Evolutionary conservation across 2,888 invertebrate genomes (phyloP), one percentile per base, ranked within the genome.

Genomic region (Hesperia comma): DNA sequence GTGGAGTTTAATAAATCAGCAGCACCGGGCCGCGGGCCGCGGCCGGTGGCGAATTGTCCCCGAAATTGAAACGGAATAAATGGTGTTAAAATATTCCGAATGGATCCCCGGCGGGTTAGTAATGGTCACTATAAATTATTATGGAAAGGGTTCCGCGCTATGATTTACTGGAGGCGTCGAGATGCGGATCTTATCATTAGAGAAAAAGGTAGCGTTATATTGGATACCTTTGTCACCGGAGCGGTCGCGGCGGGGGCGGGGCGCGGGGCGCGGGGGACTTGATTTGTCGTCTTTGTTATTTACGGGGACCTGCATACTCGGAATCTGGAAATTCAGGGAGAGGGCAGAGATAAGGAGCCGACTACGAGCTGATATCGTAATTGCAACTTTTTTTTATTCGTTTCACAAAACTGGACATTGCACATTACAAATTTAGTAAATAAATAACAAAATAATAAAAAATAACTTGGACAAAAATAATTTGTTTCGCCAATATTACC

Each of bases 281-380:
- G 64, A 64, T 64, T 64, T 64, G 64, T 51, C 51, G 64, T 8
- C 40, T 26, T 64, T 41, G 41, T 58, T 64, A 64, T 64, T 61
- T 21, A 21, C 21, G 21, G 12, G 21, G 5, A 21, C 21, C 51
- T 12, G 8, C 12, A 17, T 46, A 17, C 43, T 37, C 10, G 10
- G 8, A 8, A 37, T 37, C 37, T 10, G 37, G 37, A 37, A 12
- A 37, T 37, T 37, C 3, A 12, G 37, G 3, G 12, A 37, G 10
- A 37, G 37, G 2, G 3, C 12, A 12, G 12, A 37, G 37, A 37
- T 10, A 12, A 37, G 37, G 37, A 37, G 26, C 5, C 26, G 5
- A 26, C 26, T 2, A 26, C 5, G 26, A 26, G 26, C 3, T 26
- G 3, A 26, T 26, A 5, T 26, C 26, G 26, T 26, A 26, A n/a